Evolutionary conservation across 2,113 vertebrate genomes (phyloP).

Genomic region (Typhlomys cinereus): DNA sequence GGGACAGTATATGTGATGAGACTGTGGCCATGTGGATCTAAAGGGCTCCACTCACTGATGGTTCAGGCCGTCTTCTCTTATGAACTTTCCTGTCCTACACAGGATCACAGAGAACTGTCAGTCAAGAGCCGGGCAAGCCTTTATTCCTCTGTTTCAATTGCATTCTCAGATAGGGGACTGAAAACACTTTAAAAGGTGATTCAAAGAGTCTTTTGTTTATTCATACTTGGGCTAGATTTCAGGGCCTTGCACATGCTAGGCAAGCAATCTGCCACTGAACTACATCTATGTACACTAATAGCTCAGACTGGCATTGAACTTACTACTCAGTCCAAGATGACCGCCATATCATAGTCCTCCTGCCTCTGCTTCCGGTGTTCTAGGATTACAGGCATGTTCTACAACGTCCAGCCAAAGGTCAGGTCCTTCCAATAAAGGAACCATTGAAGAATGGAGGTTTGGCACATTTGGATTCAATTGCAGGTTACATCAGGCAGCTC

Average conservation of each 20-base stretch:
- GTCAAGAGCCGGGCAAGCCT: too few relatives aligned
- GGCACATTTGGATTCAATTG: not conserved
- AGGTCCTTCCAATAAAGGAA: not conserved
- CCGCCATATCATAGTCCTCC: not conserved
- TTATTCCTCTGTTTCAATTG: not conserved
- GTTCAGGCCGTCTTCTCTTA: not conserved
- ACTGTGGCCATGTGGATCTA: not conserved
- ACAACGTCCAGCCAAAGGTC: not conserved
- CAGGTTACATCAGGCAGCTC: not conserved
- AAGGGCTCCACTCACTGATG: not conserved
- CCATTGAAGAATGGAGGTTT: not conserved
- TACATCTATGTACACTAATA: not conserved
- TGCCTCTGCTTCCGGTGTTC: not conserved
- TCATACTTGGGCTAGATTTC: too few relatives aligned
- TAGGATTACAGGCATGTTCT: too few relatives aligned
- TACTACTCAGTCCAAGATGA: too few relatives aligned
- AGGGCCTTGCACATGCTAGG: not conserved
- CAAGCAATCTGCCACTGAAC: not conserved
- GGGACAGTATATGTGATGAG: accelerated
- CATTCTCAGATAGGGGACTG: not conserved
- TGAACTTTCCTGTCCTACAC: not conserved
- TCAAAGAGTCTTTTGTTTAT: not conserved
- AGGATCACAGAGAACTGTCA: not conserved
- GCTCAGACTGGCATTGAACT: not conserved
- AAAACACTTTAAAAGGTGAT: not conserved